phyloP scores from a whole-genome alignment of 2,113 vertebrate species.

The Notothenia rossii region DNA sequence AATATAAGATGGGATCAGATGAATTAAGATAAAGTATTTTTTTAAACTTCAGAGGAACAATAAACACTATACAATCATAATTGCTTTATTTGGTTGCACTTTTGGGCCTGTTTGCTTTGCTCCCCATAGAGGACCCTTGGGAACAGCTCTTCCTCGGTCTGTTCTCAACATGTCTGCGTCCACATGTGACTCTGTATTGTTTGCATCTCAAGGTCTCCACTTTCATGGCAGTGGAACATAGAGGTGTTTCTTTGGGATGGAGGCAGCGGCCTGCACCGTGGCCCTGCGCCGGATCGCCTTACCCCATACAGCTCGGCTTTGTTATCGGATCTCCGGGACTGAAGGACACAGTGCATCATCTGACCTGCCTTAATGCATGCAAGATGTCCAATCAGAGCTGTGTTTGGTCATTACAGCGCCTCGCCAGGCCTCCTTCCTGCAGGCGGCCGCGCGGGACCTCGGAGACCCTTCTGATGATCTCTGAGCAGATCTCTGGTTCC shows the following conservation, averaged over 20 bases:
- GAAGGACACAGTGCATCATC: constrained; percentile 79
- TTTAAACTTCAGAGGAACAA: no score
- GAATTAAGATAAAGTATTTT: background rate
- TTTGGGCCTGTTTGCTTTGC: background rate
- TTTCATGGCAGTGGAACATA: constrained; percentile 71
- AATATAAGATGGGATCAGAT: background rate
- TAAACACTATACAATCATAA: background rate
- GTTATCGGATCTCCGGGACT: constrained; percentile 76
- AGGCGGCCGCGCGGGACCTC: constrained; percentile 39
- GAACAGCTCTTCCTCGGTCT: constrained; percentile 1
- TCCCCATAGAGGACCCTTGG: background rate
- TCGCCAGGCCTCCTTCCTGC: constrained; percentile 60
- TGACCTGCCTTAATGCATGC: constrained; percentile 79
- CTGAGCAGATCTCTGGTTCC: constrained; percentile 42
- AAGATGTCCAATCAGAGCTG: constrained; percentile 80
- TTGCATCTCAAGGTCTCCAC: constrained; percentile 61
- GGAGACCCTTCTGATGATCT: constrained; percentile 56
- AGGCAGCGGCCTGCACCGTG: constrained; percentile 63
- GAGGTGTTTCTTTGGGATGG: constrained; percentile 71
- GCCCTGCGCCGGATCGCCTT: constrained; percentile 70
- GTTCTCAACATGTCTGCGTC: constrained; percentile 38
- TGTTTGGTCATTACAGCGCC: constrained; percentile 59
- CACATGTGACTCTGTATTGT: constrained; percentile 54
- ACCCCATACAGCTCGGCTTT: constrained; percentile 72
- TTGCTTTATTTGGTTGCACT: background rate